Evolutionary conservation across 1,140 invertebrate species (phyloP).

Genomic region (Piezodorus guildinii): DNA sequence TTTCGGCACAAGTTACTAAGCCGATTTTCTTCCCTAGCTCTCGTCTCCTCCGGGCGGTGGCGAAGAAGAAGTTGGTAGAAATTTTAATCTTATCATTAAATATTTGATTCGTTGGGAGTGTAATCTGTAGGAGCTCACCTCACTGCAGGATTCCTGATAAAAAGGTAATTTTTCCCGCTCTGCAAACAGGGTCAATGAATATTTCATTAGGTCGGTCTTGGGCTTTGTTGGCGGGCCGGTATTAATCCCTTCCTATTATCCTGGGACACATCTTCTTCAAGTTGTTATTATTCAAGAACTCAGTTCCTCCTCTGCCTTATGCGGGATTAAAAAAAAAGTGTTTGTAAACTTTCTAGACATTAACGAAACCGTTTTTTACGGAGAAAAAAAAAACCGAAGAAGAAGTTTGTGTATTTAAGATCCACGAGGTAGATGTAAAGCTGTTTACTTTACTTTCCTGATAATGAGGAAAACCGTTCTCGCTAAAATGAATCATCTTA

Average conservation of each 20-base stretch:
- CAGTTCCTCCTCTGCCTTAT: not conserved
- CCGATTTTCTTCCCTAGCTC: no score
- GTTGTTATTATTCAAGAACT: constrained; percentile 4
- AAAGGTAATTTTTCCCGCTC: not conserved
- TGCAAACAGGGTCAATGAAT: not conserved
- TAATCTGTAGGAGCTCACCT: not conserved
- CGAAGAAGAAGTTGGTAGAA: no score
- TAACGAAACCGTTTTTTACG: no score
- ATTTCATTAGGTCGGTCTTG: not conserved
- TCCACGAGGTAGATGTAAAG: no score
- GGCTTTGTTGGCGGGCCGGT: not conserved
- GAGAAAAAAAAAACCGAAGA: no score
- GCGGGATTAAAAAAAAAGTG: not conserved
- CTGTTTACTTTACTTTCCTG: no score
- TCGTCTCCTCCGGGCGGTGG: no score
- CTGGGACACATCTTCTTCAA: constrained; percentile 4
- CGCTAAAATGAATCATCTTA: no score
- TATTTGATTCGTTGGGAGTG: not conserved
- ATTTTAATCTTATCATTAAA: no score
- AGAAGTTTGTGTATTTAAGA: no score
- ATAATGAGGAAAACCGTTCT: no score
- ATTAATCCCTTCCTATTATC: constrained; percentile 4
- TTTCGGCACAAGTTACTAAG: no score
- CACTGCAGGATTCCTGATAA: not conserved
- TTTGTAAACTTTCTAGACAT: not conserved